phyloP scores from a whole-genome alignment of 2,888 invertebrate species.

The Gisinianus flammeolus region DNA sequence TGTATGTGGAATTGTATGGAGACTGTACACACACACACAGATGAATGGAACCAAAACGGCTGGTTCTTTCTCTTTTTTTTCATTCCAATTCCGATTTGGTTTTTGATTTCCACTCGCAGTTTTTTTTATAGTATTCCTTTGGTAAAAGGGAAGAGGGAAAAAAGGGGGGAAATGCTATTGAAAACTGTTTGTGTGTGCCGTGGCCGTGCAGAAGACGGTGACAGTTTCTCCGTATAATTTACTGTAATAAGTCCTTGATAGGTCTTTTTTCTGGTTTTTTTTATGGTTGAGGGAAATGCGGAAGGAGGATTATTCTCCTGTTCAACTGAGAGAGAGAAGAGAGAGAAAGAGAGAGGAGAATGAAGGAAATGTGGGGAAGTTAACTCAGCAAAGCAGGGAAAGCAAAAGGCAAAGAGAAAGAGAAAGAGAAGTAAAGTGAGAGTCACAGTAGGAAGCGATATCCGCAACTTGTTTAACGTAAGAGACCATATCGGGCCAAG shows the following conservation, averaged over 20 bases:
- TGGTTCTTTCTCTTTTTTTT: too few species aligned
- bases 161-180: too few species aligned
- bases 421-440: not conserved
- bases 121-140: too few species aligned
- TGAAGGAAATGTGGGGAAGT: constrained; percentile 6
- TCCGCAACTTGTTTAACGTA: constrained; percentile 10
- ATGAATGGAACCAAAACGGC: too few species aligned
- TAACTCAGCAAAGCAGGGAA: constrained; percentile 2
- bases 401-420: not conserved
- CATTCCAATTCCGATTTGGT: too few species aligned
- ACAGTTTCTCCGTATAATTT: constrained; percentile 8
- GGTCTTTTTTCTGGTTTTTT: constrained; percentile 10
- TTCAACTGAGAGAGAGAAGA: not conserved
- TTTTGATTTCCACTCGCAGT: too few species aligned
- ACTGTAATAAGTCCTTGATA: constrained; percentile 15
- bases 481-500: constrained; percentile 34
- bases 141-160: too few species aligned
- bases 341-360: not conserved
- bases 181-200: not conserved
- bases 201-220: too few species aligned
- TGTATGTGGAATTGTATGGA: too few species aligned
- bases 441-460: constrained; percentile 33
- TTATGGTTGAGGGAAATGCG: not conserved
- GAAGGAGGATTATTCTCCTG: constrained; percentile 16
- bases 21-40: too few species aligned